Evolutionary conservation across 2,113 vertebrate genomes (phyloP), one percentile per base, ranked within the genome.

Genomic region (Podarcis cretensis): DNA sequence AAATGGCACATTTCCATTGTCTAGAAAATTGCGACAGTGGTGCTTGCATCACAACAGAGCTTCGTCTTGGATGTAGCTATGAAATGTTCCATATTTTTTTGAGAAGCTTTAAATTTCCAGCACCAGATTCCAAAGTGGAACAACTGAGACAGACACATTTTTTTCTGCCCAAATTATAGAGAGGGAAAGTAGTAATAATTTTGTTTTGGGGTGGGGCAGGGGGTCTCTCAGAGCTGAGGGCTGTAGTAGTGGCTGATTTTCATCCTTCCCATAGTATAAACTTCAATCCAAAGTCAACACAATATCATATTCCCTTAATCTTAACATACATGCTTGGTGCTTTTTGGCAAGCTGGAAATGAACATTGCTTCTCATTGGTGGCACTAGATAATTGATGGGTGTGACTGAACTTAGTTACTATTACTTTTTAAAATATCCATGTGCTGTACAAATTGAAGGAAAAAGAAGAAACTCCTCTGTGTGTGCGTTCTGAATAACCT

Each of bases 101-200:
- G 8, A 32, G 69, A 71, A 77, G n/a, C 54, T 81, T 73, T 84
- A 85, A 89, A 78, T 85, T 85, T 43, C 84, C 82, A 79, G 63
- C 57, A 66, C 48, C 73, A 73, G 78, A 84, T 88, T 76, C 78
- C 43, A 85, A 73, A 84, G 66, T 89, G 88, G 87, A 91, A 90
- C 91, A 91, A 66, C 40, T 71, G 73, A 89, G 57, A 81, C 66
- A 54, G 87, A 85, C 69, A 14, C 40, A 66, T 32, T 37, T 84
- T 32, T 87, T 35, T 18, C 79, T 57, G 81, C 54, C 89, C 89
- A 90, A 88, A 78, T 91, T 84, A 85, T n/a, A 74, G 80, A 74
- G 71, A 89, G 59, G 12, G 80, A 83, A 89, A 79, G 66, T 48
- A 82, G 76, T 81, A 54, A 23, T 40, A 65, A 85, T 81, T 89